Percentiles rank a stretch among this genome's conserved stretches.
Evolutionary conservation across 2,113 vertebrate genomes (phyloP).

Genomic region (Petaurus breviceps): DNA sequence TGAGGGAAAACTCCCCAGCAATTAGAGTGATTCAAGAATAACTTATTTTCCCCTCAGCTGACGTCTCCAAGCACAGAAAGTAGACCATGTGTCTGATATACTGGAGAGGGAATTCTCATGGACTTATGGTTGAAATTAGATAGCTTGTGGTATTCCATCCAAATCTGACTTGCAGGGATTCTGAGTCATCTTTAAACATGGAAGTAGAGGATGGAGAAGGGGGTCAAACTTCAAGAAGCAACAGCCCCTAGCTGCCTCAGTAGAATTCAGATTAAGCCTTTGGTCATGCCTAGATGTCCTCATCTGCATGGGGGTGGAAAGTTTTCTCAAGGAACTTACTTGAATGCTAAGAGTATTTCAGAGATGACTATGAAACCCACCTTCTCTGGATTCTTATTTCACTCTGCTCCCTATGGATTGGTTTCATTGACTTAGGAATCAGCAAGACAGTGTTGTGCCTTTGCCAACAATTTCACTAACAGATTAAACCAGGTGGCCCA

Average conservation of each 20-base stretch:
- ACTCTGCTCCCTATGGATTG: constrained; percentile 30
- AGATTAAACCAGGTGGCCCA: background rate
- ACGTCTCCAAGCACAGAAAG: background rate
- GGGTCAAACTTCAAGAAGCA: background rate
- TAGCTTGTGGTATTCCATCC: background rate
- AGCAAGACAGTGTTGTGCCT: background rate
- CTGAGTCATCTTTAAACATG: background rate
- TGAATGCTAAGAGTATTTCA: constrained; percentile 20
- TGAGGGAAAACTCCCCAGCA: background rate
- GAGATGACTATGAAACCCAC: background rate
- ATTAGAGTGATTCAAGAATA: background rate
- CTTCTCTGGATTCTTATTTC: constrained; percentile 6
- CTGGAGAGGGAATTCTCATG: background rate
- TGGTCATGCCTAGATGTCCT: background rate
- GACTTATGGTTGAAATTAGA: background rate
- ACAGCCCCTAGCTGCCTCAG: background rate
- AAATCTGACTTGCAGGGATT: background rate
- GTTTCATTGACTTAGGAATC: background rate
- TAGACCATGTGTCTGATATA: background rate
- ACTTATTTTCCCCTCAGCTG: background rate
- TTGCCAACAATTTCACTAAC: background rate
- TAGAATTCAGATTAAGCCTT: background rate
- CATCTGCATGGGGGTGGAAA: background rate
- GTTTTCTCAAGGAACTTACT: background rate
- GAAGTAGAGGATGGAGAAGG: background rate